Conservation (phyloP, 2,797 vertebrate species). For the Macrochelys suwanniensis region DNA sequence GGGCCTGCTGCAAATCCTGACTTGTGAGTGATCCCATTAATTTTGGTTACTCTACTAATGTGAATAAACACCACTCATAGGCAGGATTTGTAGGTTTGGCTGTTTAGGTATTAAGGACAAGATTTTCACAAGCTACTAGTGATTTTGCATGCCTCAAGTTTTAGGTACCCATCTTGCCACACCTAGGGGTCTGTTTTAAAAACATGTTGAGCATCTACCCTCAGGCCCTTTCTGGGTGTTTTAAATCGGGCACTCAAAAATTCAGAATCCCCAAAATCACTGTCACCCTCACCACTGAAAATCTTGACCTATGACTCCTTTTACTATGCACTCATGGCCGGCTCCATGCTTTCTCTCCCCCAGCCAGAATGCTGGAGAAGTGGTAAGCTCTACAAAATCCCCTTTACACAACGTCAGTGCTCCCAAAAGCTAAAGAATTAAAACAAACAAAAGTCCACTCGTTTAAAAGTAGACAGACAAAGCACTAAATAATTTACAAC, state of each 20-base stretch:
- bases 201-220: background rate
- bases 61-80: background rate
- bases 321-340: background rate
- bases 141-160: background rate
- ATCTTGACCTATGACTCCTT: background rate
- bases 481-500: background rate
- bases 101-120: background rate
- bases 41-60: background rate
- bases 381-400: background rate
- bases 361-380: background rate
- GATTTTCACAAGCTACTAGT: background rate
- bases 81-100: background rate
- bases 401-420: background rate
- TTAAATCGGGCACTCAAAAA: background rate
- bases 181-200: background rate
- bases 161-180: background rate
- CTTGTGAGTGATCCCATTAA: background rate
- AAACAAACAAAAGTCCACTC: background rate
- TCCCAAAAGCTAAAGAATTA: background rate
- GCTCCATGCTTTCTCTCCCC: background rate
- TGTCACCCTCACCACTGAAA: background rate
- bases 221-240: background rate
- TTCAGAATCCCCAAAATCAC: background rate
- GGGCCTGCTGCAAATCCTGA: background rate
- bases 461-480: background rate